Percentiles rank a stretch among this genome's conserved stretches.
phyloP scores from a whole-genome alignment of 1,140 invertebrate genomes.

The Frieseomelitta varia region DNA sequence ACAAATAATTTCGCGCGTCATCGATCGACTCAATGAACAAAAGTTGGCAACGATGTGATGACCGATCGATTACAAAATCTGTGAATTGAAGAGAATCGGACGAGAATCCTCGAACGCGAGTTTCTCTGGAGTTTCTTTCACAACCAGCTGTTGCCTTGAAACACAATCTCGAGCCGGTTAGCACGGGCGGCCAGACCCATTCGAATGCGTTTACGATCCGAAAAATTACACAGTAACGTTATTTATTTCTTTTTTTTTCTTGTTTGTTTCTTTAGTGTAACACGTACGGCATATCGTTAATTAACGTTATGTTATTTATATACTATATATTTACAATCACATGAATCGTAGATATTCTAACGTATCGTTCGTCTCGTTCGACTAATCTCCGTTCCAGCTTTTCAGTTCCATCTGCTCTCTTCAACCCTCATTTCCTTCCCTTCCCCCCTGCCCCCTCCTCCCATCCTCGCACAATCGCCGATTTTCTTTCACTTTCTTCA shows the following conservation, averaged over 20 bases:
- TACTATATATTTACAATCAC: conserved; percentile 83
- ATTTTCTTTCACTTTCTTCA: conserved; percentile 24
- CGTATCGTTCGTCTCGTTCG: conserved; percentile 74
- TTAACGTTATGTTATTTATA: conserved; percentile 82
- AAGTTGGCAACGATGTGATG: not conserved
- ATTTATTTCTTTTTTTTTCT: conserved; percentile 66
- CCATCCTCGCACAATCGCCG: not conserved
- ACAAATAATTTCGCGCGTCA: not conserved
- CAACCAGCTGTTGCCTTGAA: not conserved
- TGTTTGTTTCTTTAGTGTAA: conserved; percentile 76
- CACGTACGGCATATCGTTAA: conserved; percentile 81
- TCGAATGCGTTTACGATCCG: conserved; percentile 74
- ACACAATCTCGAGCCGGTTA: conserved; percentile 71
- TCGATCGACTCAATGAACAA: not conserved
- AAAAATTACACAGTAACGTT: conserved; percentile 80
- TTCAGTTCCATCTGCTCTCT: conserved; percentile 29
- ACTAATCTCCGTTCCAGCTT: conserved; percentile 46
- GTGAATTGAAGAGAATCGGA: not conserved
- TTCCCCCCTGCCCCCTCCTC: too few relatives aligned
- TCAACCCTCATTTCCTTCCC: too few relatives aligned
- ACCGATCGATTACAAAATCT: too few relatives aligned
- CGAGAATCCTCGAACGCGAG: not conserved
- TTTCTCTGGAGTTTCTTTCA: not conserved
- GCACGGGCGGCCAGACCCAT: conserved; percentile 80
- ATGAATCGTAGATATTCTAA: conserved; percentile 81